phyloP scores from a whole-genome alignment of 2,113 vertebrate species.

The Egretta garzetta region DNA sequence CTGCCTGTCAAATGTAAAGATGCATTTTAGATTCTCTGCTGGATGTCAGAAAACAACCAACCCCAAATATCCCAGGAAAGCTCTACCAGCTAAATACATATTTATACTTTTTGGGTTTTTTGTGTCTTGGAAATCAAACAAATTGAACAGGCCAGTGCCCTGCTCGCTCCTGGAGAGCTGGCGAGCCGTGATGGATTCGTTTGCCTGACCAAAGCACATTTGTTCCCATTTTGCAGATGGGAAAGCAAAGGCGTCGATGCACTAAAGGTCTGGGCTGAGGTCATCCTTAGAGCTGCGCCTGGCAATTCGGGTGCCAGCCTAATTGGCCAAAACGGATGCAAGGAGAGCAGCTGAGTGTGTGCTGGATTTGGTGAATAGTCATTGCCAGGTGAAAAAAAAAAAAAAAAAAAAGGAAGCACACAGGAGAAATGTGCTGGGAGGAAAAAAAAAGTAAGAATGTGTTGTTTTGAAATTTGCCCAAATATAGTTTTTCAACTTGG shows the following conservation, averaged over 20 bases:
- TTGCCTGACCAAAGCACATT: not conserved
- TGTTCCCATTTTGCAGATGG: slow-evolving; percentile 3
- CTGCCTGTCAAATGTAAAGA: slow-evolving; percentile 74
- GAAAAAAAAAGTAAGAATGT: not conserved
- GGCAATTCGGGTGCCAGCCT: not conserved
- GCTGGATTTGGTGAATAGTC: not conserved
- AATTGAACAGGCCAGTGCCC: not conserved
- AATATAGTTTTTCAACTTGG: slow-evolving; percentile 24
- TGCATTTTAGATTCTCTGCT: slow-evolving; percentile 66
- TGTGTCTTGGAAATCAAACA: slow-evolving; percentile 13
- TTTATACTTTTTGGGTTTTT: slow-evolving; percentile 42
- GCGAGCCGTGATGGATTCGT: not conserved
- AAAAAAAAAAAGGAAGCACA: too few relatives aligned
- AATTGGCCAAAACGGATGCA: not conserved
- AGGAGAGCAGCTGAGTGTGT: not conserved
- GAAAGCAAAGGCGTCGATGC: not conserved
- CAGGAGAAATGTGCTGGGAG: not conserved
- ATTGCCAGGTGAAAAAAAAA: not conserved
- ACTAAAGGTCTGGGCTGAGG: not conserved
- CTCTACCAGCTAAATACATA: slow-evolving; percentile 62
- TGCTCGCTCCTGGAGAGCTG: not conserved
- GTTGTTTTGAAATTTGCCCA: slow-evolving; percentile 44
- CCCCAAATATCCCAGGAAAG: slow-evolving; percentile 59
- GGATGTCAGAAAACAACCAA: slow-evolving; percentile 48
- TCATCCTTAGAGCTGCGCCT: not conserved